Evolutionary conservation across 2,888 invertebrate species (phyloP), one percentile per base, ranked within the genome.

Genomic region (Rhaphigaster nebulosa): DNA sequence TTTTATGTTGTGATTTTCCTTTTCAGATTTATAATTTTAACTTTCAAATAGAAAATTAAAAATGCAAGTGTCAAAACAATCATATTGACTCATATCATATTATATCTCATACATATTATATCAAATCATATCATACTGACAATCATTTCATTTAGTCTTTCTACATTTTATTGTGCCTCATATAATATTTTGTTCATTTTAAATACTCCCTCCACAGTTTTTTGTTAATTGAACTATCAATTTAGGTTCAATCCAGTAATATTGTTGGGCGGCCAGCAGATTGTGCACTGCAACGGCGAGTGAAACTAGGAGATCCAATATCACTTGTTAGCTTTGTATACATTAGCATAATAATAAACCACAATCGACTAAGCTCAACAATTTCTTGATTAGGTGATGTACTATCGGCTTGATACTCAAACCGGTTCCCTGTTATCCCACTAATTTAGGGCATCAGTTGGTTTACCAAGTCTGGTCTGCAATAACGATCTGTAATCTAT

Each of bases 281-380:
- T 76, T 76, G 70, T 20, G 70, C 34, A 76, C 34, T 76, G 70
- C 70, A 76, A 20, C 38, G 70, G 18, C 8, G 34, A 38, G 70
- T 38, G 70, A 76, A 76, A 76, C 34, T 76, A 26, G 29, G 65
- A 60, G 70, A 76, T 76, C 70, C 70, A 76, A 76, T 76, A 76
- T 76, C 70, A 76, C 70, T 76, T 76, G 70, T 76, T 76, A 76
- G 70, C 70, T 76, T 76, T 76, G 70, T 76, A 76, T 76, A 76
- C 38, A 76, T 76, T 76, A 50, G 84, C 84, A 84, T 50, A 84
- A 84, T 45, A 84, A 84, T 84, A 84, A 84, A 84, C 84, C 84
- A 84, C 84, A 84, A 84, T 84, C 6, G 84, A 50, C 45, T 84
- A 84, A 50, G 45, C 84, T 50, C 84, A n/a, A 84, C 84, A 84